These are phyloP conservation scores for Aproaerema taeniolella DNA, from an alignment of 2,888 invertebrate genomes.

Conservation along the genomic window DNA sequence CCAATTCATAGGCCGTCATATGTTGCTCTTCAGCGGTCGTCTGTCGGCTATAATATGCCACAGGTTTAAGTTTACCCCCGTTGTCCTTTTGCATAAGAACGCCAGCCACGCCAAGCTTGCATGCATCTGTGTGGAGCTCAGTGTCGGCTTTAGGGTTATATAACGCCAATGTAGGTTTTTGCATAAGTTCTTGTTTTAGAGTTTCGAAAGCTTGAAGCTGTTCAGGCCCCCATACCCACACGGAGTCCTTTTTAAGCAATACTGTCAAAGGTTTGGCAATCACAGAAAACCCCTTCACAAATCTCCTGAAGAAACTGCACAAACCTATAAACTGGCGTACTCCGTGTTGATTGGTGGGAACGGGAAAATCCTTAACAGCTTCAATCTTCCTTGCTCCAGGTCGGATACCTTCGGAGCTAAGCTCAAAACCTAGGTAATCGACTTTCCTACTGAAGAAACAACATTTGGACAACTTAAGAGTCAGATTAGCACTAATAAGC, in stretches of 20 bases:
- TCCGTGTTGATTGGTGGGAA: neutral
- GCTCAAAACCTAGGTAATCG: constrained; percentile 1
- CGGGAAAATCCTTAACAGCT: neutral
- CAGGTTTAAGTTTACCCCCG: too few relatives aligned
- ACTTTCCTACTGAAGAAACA: neutral
- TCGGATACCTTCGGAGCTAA: neutral
- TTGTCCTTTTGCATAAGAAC: too few relatives aligned
- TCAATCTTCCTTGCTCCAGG: neutral
- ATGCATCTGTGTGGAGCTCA: too few relatives aligned
- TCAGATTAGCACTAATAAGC: neutral
- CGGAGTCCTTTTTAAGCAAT: neutral
- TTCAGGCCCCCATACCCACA: neutral
- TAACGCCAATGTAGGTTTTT: constrained; percentile 19
- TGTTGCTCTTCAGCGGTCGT: too few relatives aligned
- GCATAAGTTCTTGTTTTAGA: neutral
- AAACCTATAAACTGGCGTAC: constrained; percentile 1
- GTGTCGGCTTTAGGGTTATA: too few relatives aligned
- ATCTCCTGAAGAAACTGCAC: neutral
- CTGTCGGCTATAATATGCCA: too few relatives aligned
- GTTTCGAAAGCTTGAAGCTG: neutral
- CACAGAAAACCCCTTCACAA: neutral
- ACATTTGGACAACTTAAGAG: constrained; percentile 1
- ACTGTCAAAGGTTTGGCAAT: neutral
- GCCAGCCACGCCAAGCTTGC: too few relatives aligned
- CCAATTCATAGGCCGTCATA: too few relatives aligned